Evolutionary conservation across 2,797 vertebrate species (phyloP), one percentile per base, ranked within the genome.

Genomic region (Acomys russatus): DNA sequence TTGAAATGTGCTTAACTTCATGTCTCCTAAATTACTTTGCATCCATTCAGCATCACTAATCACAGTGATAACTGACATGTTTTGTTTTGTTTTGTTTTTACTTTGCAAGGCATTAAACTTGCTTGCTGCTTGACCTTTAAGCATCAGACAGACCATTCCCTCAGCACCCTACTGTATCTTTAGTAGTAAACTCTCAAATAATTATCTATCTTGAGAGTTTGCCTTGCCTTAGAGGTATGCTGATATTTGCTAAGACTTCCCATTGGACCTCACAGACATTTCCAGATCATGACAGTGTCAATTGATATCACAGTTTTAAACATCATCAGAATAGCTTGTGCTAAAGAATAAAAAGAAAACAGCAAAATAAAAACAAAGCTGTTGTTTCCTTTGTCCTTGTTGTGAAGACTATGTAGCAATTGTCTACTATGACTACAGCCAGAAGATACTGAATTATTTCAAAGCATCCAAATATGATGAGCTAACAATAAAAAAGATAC

Each of bases 201-300:
- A 91, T 98, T 97, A 96, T 98, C 96, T 96, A 85, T 97, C 96
- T 97, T 97, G 95, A 98, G 97, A 88, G 74, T 97, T 92, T 96
- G 2, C 94, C 80, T 90, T 98, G 97, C 97, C 97, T 97, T 95
- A 83, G 95, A 98, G 97, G 74, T 95, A 84, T 74, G 90, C 94
- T 98, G 98, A 98, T 98, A 98, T 98, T 98, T 98, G 92, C 96
- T 98, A 85, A 98, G 96, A 94, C 96, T 97, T 96, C 95, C 96
- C 84, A 18, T 94, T 97, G 97, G 97, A 97, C 92, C 94, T 94
- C 51, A 25, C 90, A 98, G 97, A 92, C 95, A 86, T 97, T 98
- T 97, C 87, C 80, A 96, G 90, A 96, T 96, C 91, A 83, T 96
- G 82, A 86, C 77, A 90, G 33, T 94, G 86, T 95, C 91, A 97